Percentiles rank a stretch among this genome's conserved stretches.
phyloP scores from a whole-genome alignment of 2,797 vertebrate species.

The Galagoides demidoff region DNA sequence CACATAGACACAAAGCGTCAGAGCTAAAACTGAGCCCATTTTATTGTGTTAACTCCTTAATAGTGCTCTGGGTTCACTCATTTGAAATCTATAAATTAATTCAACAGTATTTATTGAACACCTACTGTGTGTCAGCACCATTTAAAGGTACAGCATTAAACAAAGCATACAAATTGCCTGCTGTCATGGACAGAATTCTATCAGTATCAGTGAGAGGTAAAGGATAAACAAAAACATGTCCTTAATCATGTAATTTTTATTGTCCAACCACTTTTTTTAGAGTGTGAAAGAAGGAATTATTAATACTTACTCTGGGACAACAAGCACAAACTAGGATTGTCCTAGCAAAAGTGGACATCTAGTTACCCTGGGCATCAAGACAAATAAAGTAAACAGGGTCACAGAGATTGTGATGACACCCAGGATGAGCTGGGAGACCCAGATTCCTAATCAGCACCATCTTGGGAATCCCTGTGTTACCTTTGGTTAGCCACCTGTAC shows the following conservation, averaged over 20 bases:
- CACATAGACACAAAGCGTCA: background rate
- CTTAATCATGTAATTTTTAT: background rate
- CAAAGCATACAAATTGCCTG: background rate
- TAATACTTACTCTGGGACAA: background rate
- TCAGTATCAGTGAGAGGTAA: background rate
- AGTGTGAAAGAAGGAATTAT: background rate
- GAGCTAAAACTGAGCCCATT: background rate
- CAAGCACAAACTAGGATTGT: background rate
- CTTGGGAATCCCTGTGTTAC: background rate
- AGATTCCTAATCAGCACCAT: background rate
- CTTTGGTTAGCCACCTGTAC: background rate
- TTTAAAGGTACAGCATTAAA: background rate
- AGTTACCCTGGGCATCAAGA: background rate
- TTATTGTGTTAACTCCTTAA: background rate
- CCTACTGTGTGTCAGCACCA: background rate
- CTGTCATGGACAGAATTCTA: background rate
- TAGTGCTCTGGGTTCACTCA: background rate
- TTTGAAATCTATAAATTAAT: constrained; percentile 1
- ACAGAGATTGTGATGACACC: background rate
- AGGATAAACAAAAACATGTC: background rate
- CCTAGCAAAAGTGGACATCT: background rate
- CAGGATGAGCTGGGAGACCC: background rate
- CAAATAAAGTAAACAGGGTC: background rate
- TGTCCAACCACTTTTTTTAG: background rate
- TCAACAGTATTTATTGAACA: background rate